Evolutionary conservation across 2,113 vertebrate species (phyloP), one percentile per base, ranked within the genome.

Genomic region (Lamprologus tigripictilis): DNA sequence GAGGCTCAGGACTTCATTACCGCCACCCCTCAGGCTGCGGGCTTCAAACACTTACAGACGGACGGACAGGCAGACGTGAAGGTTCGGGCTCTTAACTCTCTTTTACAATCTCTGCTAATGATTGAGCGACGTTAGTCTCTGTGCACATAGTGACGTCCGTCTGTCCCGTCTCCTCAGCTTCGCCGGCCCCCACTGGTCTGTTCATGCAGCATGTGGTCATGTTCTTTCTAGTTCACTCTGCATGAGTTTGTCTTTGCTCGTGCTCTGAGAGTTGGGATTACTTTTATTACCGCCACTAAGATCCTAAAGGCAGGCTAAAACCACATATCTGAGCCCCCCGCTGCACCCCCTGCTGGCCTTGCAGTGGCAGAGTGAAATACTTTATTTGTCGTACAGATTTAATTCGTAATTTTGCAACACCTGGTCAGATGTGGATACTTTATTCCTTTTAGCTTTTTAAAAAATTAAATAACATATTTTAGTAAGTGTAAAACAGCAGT

Each of bases 1-100:
- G 82, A 89, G 84, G 58, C 80, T 90, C 84, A 78, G 84, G 89
- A 92, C 90, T 92, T 90, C 92, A 86, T 89, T 85, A 87, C 84
- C 53, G 71, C 58, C 16, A 3, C 28, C 66, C 85, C 21, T 45
- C 85, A 16, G 81, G 86, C 87, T 88, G 49, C 58, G 3, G 49
- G 54, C 84, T 83, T 88, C 79, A 85, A 83, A 90, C 88, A 55
- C 85, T 21, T 2, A 55, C 51, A 31, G 42, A 26, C 5, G n/a
- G 53, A 63, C 58, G 26, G 81, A 47, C 76, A 6, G 51, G 19
- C 58, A 76, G 71, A 88, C 76, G 45, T 49, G 42, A 61, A 82
- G 35, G 35, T 66, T 66, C 35, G 47, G 53, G 35, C 82, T 61
- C 51, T 79, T 51, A 68, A 35, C 68, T 58, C 26, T 84, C 81